These are phyloP conservation scores for Saccostrea glomerata DNA, from an alignment of 1,140 invertebrate species.

Conservation along the genomic window DNA sequence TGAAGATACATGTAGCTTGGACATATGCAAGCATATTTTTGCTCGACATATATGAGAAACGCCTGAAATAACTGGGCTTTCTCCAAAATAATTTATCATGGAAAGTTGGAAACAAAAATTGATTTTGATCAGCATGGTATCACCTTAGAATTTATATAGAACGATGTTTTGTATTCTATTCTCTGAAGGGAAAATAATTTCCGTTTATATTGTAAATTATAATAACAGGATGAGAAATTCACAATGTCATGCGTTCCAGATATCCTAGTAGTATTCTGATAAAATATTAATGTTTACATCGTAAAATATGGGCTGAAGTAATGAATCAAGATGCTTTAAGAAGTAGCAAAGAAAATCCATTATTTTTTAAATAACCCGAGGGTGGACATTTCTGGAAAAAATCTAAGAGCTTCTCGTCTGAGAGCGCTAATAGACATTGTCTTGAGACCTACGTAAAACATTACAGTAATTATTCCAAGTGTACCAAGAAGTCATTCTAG, in stretches of 20 bases:
- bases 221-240: neutral
- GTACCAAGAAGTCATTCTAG: too few relatives aligned
- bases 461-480: too few relatives aligned
- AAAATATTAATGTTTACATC: neutral
- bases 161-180: too few relatives aligned
- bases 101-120: too few relatives aligned
- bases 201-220: neutral
- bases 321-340: neutral
- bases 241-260: neutral
- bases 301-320: neutral
- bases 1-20: too few relatives aligned
- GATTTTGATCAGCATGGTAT: too few relatives aligned
- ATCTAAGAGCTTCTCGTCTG: neutral
- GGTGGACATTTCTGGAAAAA: neutral
- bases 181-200: neutral
- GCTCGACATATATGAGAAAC: too few relatives aligned
- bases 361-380: neutral
- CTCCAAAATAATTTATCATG: too few relatives aligned
- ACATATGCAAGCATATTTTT: too few relatives aligned
- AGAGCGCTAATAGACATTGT: neutral
- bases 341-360: neutral
- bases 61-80: too few relatives aligned
- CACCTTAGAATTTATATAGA: too few relatives aligned
- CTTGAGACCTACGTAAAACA: neutral
- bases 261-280: neutral